Percentiles rank a stretch among this genome's conserved stretches.
phyloP scores from a whole-genome alignment of 2,797 vertebrate species.

The Pangasius djambal region DNA sequence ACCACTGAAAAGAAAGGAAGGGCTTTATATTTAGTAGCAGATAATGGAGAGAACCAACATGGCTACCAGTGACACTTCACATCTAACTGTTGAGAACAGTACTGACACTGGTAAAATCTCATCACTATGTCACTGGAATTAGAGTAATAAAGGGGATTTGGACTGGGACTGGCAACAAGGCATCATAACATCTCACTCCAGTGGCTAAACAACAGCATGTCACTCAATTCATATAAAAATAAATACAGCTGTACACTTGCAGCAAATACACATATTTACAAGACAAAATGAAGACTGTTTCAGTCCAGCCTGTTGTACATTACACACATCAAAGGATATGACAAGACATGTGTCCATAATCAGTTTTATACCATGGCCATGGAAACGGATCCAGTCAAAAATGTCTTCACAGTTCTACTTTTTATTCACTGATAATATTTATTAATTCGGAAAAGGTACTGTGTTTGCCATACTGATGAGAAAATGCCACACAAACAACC shows the following conservation, averaged over 20 bases:
- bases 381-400: not conserved
- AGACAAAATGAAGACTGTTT: not conserved
- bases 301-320: not conserved
- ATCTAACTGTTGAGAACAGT: not conserved
- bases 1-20: not conserved
- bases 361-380: not conserved
- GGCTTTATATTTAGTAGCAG: not conserved
- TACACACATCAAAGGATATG: not conserved
- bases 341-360: not conserved
- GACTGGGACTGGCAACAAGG: slow-evolving; percentile 24
- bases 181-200: slow-evolving; percentile 22
- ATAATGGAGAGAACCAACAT: not conserved
- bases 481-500: not conserved
- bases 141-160: not conserved
- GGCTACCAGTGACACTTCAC: slow-evolving; percentile 14
- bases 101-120: not conserved
- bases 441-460: not conserved
- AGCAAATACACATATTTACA: slow-evolving; percentile 35
- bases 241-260: slow-evolving; percentile 33
- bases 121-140: not conserved
- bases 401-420: not conserved
- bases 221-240: slow-evolving; percentile 35
- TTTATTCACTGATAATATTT: not conserved
- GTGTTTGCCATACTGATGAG: not conserved
- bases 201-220: slow-evolving; percentile 19